Conservation (phyloP, 2,888 invertebrate species). For the Acronicta leporina region DNA sequence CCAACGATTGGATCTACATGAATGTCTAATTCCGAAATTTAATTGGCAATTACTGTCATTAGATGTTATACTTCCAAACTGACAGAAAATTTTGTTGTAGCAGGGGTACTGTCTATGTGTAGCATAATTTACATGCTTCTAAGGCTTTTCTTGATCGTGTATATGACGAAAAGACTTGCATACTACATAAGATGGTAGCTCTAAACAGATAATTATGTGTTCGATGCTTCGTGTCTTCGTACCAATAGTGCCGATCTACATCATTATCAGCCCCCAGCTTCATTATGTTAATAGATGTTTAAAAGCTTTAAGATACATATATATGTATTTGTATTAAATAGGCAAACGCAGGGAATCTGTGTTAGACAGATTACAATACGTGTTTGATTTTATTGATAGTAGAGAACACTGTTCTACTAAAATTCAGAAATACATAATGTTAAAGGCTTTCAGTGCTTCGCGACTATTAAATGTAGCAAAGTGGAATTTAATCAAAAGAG, state of each 20-base stretch:
- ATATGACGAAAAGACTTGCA: slow-evolving; percentile 6
- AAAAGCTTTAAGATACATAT: too few relatives aligned
- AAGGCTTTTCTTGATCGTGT: slow-evolving; percentile 6
- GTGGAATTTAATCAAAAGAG: too few relatives aligned
- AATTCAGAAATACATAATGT: not conserved
- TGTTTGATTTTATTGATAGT: not conserved
- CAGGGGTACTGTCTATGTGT: slow-evolving; percentile 10
- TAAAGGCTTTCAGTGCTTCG: not conserved
- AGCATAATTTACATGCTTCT: slow-evolving; percentile 20
- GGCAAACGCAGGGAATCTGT: too few relatives aligned
- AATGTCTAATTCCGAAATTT: not conserved
- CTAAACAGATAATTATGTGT: slow-evolving; percentile 36
- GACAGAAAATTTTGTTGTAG: slow-evolving; percentile 1
- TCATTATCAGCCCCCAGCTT: slow-evolving; percentile 36
- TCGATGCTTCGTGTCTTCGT: slow-evolving; percentile 48
- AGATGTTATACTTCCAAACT: not conserved
- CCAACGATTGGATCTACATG: not conserved
- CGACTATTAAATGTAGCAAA: not conserved
- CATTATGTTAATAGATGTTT: not conserved
- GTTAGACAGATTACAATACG: too few relatives aligned
- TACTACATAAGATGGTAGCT: slow-evolving; percentile 51
- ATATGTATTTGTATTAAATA: too few relatives aligned
- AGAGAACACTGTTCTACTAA: not conserved
- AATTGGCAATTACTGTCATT: slow-evolving; percentile 17
- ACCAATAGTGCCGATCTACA: slow-evolving; percentile 34